Evolutionary conservation across 2,113 vertebrate genomes (phyloP).

Genomic region (Opisthocomus hoazin): DNA sequence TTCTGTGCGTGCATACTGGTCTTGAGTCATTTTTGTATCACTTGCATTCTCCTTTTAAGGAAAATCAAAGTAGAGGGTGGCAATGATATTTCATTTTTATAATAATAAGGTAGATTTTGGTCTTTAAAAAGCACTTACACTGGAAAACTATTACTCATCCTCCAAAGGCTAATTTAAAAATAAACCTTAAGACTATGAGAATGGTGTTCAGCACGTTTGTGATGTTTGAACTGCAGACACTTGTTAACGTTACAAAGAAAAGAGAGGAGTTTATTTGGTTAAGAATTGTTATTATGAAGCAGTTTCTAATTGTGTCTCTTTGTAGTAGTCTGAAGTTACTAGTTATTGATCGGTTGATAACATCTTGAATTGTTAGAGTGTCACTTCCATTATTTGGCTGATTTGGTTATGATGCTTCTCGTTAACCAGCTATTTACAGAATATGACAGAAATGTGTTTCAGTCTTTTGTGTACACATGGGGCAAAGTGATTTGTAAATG

Average conservation of each 20-base stretch:
- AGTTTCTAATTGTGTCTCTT: neutral
- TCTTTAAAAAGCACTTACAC: neutral
- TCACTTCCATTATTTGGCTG: neutral
- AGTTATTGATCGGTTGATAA: neutral
- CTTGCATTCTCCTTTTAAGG: neutral
- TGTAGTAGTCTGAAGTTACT: neutral
- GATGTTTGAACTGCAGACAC: neutral
- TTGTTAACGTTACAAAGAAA: neutral
- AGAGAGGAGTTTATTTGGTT: neutral
- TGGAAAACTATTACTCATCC: neutral
- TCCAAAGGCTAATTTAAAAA: neutral
- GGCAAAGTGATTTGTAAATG: neutral
- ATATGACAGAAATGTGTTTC: neutral
- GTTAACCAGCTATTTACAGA: neutral
- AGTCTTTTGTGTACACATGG: neutral
- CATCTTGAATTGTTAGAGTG: neutral
- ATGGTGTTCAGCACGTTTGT: neutral
- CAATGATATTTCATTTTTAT: neutral
- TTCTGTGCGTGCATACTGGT: neutral
- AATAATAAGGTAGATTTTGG: neutral
- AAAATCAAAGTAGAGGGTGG: neutral
- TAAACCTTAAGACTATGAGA: neutral
- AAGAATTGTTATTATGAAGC: neutral
- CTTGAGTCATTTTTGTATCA: slow-evolving; percentile 1
- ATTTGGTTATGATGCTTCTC: neutral